These are phyloP conservation scores for Bombus polaris DNA, from an alignment of 1,140 invertebrate genomes.

Conservation along the genomic window DNA sequence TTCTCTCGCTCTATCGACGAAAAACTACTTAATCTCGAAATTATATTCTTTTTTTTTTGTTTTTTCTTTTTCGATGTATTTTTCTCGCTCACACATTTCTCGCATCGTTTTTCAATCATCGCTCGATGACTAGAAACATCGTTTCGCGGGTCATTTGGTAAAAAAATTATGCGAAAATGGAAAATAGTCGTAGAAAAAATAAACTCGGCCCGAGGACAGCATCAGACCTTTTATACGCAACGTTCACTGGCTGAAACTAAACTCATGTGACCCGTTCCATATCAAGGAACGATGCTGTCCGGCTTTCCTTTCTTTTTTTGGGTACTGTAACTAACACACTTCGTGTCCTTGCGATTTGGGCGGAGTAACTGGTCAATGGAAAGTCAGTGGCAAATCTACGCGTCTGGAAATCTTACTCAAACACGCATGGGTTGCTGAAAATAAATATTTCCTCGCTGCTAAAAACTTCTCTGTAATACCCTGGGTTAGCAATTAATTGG, in stretches of 20 bases:
- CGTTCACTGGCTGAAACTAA: background rate
- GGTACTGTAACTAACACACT: slow-evolving; percentile 60
- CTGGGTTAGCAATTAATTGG: slow-evolving; percentile 67
- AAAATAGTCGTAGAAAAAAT: slow-evolving; percentile 78
- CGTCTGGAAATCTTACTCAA: slow-evolving; percentile 19
- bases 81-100: slow-evolving; percentile 40
- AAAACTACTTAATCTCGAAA: slow-evolving; percentile 12
- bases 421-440: slow-evolving; percentile 31
- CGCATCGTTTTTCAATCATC: slow-evolving; percentile 71
- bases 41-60: slow-evolving; percentile 19
- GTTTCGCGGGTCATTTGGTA: slow-evolving; percentile 78
- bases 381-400: slow-evolving; percentile 55
- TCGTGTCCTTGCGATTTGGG: slow-evolving; percentile 70
- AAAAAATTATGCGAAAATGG: slow-evolving; percentile 80
- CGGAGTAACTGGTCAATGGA: slow-evolving; percentile 76
- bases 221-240: slow-evolving; percentile 5
- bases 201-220: slow-evolving; percentile 65
- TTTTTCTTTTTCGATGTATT: slow-evolving; percentile 60
- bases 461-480: slow-evolving; percentile 12
- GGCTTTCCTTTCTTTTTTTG: slow-evolving; percentile 50
- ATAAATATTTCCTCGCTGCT: slow-evolving; percentile 38
- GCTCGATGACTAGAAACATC: slow-evolving; percentile 80
- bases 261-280: too few relatives aligned
- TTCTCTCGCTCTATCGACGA: slow-evolving; percentile 12
- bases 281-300: slow-evolving; percentile 21